Base-by-base conservation (phyloP, 2,113 vertebrate species). In the Sarotherodon lohbergeri region DNA sequence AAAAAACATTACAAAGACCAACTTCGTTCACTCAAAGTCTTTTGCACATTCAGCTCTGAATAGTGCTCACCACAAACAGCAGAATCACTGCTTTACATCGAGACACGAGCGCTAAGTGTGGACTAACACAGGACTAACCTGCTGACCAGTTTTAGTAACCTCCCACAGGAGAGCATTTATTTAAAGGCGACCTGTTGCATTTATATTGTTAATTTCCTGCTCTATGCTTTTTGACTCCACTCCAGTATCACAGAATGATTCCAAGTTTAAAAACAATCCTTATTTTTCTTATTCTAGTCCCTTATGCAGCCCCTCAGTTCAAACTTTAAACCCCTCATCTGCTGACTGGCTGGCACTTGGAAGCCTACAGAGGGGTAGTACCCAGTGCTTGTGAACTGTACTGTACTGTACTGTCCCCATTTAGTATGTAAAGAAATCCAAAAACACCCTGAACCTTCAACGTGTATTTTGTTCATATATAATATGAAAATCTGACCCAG, bases 1-100 rank as follows among this genome's bases (percentile, higher is more conserved):
- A 71, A 68, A 52, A 86, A 90, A 48, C 56, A 89, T 87, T 16
- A 86, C 82, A 90, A 82, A 87, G 80, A 39, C 55, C 22, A 6
- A 83, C 86, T 87, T 88, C 85, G 89, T 89, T 92, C 88, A 86
- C 61, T 73, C 76, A 57, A 16, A 4, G 17, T 86, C 55, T 22
- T 56, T 76, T 7, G 85, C 80, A 84, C 41, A 32, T 84, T 43
- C 52, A 83, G 41, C 8, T 41, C 52, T 48, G 29, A 54, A 89
- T 13, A 80, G 1, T 0, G 41, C 34, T 86, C 1, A 46, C 54
- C 86, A 88, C 29, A 27, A 52, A 89, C 80, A 81, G 81, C 84
- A 71, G 87, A 82, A 6, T 59, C 39, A 59, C 50, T 50, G 73
- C 50, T 22, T 46, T 24, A 36, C 24, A 10, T 56, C 3, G 4